Percentiles rank a stretch among this genome's conserved stretches.
Conservation (phyloP, 2,888 invertebrate genomes). For the Diabrotica balteata region DNA sequence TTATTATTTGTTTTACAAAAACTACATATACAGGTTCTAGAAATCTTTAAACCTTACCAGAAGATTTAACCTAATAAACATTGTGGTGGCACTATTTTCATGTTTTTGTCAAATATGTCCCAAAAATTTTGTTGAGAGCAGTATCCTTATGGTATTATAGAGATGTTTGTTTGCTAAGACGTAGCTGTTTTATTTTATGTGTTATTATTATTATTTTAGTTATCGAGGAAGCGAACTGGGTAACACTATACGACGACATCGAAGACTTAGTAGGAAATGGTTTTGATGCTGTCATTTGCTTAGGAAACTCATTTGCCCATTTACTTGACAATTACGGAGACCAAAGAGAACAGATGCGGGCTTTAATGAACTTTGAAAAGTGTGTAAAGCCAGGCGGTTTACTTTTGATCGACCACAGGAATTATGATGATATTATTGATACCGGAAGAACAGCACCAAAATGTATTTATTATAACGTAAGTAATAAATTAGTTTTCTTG, state of each 20-base stretch:
- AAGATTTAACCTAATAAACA: no score
- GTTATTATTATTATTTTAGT: slow-evolving; percentile 62
- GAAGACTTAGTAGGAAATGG: slow-evolving; percentile 68
- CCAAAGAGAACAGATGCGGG: slow-evolving; percentile 80
- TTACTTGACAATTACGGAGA: slow-evolving; percentile 81
- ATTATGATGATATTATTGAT: slow-evolving; percentile 83
- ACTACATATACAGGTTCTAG: no score
- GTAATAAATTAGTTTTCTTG: slow-evolving; percentile 44
- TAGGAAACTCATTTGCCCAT: slow-evolving; percentile 92
- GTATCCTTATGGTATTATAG: no score
- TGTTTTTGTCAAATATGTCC: no score
- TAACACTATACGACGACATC: slow-evolving; percentile 79
- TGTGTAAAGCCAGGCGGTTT: slow-evolving; percentile 87
- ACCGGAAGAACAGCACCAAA: slow-evolving; percentile 80
- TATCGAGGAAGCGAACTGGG: slow-evolving; percentile 92
- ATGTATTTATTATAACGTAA: slow-evolving; percentile 89
- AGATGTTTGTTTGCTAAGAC: no score
- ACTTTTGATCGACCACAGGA: slow-evolving; percentile 86
- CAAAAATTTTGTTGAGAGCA: no score
- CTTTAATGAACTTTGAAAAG: slow-evolving; percentile 79
- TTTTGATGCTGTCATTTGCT: slow-evolving; percentile 88
- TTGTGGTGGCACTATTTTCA: no score
- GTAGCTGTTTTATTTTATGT: no score
- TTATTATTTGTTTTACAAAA: no score
- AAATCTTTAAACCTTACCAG: no score